Evolutionary conservation across 2,113 vertebrate genomes (phyloP), one percentile per base, ranked within the genome.

Genomic region (Tenebrosternarchus preto): DNA sequence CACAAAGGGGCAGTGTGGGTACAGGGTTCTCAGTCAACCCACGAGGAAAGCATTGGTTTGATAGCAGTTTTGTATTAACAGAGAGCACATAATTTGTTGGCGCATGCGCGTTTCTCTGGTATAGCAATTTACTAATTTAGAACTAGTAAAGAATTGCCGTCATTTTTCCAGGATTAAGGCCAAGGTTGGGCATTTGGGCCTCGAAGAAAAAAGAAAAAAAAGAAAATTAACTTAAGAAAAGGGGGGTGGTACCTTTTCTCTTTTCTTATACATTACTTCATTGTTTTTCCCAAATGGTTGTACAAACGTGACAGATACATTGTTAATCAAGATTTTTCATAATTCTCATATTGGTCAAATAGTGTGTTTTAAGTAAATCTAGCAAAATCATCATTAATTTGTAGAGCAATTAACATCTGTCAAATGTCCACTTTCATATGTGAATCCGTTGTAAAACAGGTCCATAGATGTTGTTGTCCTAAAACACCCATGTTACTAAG

Each of bases 1-100:
- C 61, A 75, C 79, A 20, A 46, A 67, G 36, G 70, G 71, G 71
- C 71, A 57, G 39, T 67, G 60, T 79, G 59, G 19, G 61, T 53
- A 56, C 22, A 78, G 16, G n/a, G 2, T 22, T 53, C 29, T 20
- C 63, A 1, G 2, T 50, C 43, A 15, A 50, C 43, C 11, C 43
- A 12, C 43, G 11, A 50, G 43, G 5, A 66, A 66, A 31, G 5
- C 1, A 29, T 66, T 29, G 20, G 63, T 33, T 20, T 20, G 0
- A 7, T 1, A 9, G 6, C 1, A 1, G n/a, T 4, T 8, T 57
- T 1, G 5, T 17, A 25, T 63, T 17, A 17, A 9, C 5, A 63
- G 3, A 63, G 60, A 61, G 11, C 9, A 12, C 25, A 25, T 61
- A 61, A 25, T 33, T 59, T 29, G 12, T 20, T 66, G 16, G 17